These are phyloP conservation scores for Drosophila erecta DNA, from an alignment of 1,140 invertebrate genomes.

Conservation along the genomic window DNA sequence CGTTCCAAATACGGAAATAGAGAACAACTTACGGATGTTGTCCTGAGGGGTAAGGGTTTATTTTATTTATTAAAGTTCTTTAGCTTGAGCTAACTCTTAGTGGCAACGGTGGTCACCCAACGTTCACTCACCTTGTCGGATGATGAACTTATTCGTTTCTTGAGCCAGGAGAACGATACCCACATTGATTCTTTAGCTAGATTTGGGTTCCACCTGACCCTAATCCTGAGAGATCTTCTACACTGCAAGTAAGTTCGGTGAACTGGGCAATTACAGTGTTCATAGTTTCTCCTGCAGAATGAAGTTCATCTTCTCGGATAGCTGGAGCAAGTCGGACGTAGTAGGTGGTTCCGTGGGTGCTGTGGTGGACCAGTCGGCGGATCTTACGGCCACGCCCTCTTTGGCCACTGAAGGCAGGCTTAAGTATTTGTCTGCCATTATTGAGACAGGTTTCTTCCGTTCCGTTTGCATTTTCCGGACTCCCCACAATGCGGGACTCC, in stretches of 20 bases:
- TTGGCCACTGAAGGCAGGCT: conserved; percentile 57
- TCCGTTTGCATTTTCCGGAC: conserved; percentile 78
- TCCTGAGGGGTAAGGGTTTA: conserved; percentile 37
- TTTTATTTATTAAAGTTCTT: too few species aligned
- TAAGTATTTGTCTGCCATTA: conserved; percentile 52
- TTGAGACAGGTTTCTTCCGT: conserved; percentile 64
- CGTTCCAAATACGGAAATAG: conserved; percentile 63
- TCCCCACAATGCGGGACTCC: conserved; percentile 68
- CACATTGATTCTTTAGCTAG: conserved; percentile 61
- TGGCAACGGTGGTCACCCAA: conserved; percentile 71
- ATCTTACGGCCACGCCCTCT: conserved; percentile 60
- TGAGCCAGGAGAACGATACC: conserved; percentile 52
- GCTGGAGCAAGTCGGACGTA: conserved; percentile 66
- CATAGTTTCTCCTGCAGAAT: conserved; percentile 27
- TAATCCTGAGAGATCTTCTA: conserved; percentile 50
- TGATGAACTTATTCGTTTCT: conserved; percentile 29
- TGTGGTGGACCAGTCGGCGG: conserved; percentile 51
- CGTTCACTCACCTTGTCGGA: conserved; percentile 44
- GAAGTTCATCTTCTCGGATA: conserved; percentile 57
- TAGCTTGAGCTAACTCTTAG: background rate
- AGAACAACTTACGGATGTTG: conserved; percentile 61
- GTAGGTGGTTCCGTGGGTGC: conserved; percentile 64
- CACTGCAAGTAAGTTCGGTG: conserved; percentile 45
- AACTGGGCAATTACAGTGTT: background rate
- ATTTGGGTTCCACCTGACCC: conserved; percentile 60